Evolutionary conservation across 2,797 vertebrate species (phyloP), one percentile per base, ranked within the genome.

Genomic region (Sebastes wilsoni): DNA sequence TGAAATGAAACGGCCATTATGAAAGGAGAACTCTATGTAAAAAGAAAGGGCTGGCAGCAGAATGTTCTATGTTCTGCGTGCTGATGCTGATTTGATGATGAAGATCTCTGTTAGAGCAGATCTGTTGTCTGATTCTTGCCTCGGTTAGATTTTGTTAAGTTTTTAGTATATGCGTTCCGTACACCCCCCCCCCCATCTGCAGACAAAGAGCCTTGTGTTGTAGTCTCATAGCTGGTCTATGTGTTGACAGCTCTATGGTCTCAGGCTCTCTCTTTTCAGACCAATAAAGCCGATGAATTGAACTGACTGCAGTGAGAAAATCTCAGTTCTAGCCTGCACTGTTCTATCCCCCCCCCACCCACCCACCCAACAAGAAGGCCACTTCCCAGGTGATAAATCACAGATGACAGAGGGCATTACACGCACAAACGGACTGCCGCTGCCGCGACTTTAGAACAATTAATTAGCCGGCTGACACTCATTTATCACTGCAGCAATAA

Each of bases 401-500:
- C 80, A 84, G 76, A 79, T 90, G 93, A 95, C 95, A 93, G 89
- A 89, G 92, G 92, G 91, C 89, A 92, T 90, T 91, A 93, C 83
- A 90, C 84, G 89, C 91, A 93, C 92, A 94, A 92, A 91, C 79
- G 88, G 89, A 85, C 89, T 75, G 83, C 88, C 80, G 84, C 83
- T 75, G 86, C 85, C 66, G 80, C 80, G 87, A 85, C 89, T 92
- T 91, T 86, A 83, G 49, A 86, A 90, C 92, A 92, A 95, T 95
- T 95, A 95, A 94, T 95, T 92, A 93, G 91, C 93, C 85, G 77
- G 75, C 89, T 89, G 89, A 94, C 94, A 94, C 91, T 94, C 95
- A 95, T 95, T 95, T 89, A 95, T 96, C 94, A 95, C 75, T 72
- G 86, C 82, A 12, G 87, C 91, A 95, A 95, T 95, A 93, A 94